Base-by-base conservation (phyloP, 2,888 invertebrate genomes). In the Agrochola circellaris region DNA sequence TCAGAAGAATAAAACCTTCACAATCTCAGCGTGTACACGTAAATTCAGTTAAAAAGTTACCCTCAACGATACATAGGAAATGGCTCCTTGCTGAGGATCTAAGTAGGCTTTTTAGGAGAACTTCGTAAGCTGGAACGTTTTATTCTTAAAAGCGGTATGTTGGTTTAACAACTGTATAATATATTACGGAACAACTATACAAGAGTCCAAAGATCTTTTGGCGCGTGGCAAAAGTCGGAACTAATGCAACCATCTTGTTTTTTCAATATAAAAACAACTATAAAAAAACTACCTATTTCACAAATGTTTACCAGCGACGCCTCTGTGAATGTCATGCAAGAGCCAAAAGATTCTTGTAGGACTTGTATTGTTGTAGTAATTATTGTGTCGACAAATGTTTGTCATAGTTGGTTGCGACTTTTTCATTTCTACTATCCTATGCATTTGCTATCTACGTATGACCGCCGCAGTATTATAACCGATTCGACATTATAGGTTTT, bases 1-100 rank as follows among this genome's bases (percentile, higher is more conserved):
- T 93, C 94, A 92, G 93, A 94, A 94, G 93, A 94, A 95, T 95
- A 94, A 94, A 95, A 95, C 92, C 93, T 91, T 91, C 92, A 91
- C 92, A 92, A 90, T 92, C 90, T 89, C 88, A 89, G 91, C 90
- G 91, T 90, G 89, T 90, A 89, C 91, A 90, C 89, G 90, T 90
- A 90, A 91, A 92, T 92, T 91, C 89, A 84, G 85, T 87, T 89
- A 87, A 88, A 91, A 91, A 90, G 88, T 88, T 88, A 87, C 87
- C 81, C 81, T 77, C 83, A 80, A 80, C 79, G 67, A 75, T 75
- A 81, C 77, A 67, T 67, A 30, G 42, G n/a, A 51, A 58, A 58
- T 54, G 74, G 34, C 30, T 48, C 23, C 54, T 38, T 72, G 42
- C 77, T 61, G 69, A 54, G 66, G 48, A 51, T 51, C 56, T 42